These are phyloP conservation scores for Aleiodes sp. DNA, from an alignment of 1,140 invertebrate genomes.

Conservation along the genomic window DNA sequence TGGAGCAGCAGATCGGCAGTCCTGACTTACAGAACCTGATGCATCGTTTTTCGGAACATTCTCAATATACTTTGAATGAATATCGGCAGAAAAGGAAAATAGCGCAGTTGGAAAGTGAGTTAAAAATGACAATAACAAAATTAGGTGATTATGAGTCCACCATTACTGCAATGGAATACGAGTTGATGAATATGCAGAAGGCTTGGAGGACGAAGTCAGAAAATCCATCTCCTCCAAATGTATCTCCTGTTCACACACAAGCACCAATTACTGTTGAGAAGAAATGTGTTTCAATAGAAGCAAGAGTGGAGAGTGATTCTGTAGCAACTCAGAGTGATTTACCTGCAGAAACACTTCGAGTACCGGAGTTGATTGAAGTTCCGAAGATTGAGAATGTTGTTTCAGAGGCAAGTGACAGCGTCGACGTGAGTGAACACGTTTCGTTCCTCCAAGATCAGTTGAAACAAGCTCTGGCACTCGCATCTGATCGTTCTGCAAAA, in stretches of 20 bases:
- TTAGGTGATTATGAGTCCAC: conserved; percentile 46
- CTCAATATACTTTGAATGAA: conserved; percentile 50
- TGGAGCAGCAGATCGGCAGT: conserved; percentile 56
- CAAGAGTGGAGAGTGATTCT: conserved; percentile 20
- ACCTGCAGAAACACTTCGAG: conserved; percentile 12
- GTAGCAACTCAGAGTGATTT: conserved; percentile 44
- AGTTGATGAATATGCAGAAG: conserved; percentile 50
- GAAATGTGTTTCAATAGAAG: conserved; percentile 35
- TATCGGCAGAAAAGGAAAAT: conserved; percentile 50
- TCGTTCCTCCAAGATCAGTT: conserved; percentile 44
- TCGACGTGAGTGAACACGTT: not conserved
- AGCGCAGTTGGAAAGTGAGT: conserved; percentile 48
- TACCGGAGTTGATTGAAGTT: not conserved
- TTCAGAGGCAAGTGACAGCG: not conserved
- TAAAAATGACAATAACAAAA: conserved; percentile 44
- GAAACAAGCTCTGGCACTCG: conserved; percentile 48
- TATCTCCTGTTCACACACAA: not conserved
- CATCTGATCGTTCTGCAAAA: conserved; percentile 47
- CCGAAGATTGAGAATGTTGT: conserved; percentile 14
- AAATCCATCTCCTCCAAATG: not conserved
- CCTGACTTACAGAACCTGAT: conserved; percentile 47
- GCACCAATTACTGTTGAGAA: conserved; percentile 23
- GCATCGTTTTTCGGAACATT: conserved; percentile 51
- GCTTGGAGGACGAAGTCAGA: conserved; percentile 43
- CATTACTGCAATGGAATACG: conserved; percentile 48